phyloP scores from a whole-genome alignment of 2,113 vertebrate genomes.

The Caracal caracal region DNA sequence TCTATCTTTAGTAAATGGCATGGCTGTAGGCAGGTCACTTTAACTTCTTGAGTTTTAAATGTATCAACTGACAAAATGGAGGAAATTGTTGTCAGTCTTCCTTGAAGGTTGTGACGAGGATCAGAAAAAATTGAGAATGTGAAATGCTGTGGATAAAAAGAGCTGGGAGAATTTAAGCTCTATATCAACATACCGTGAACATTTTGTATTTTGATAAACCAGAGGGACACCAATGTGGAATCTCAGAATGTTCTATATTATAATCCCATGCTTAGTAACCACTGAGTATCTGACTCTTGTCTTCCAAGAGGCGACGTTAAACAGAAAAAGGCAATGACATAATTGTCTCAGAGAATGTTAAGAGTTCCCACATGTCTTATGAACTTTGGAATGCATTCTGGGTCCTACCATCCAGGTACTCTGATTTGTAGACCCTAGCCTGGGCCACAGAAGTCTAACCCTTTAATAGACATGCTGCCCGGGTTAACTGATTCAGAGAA shows the following conservation, averaged over 20 bases:
- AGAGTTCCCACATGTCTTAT: not conserved
- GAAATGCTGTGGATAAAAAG: not conserved
- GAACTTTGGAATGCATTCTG: not conserved
- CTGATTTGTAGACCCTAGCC: not conserved
- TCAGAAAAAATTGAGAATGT: not conserved
- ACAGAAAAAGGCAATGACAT: not conserved
- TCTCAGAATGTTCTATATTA: not conserved
- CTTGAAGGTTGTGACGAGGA: not conserved
- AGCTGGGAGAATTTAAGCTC: not conserved
- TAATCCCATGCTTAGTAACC: not conserved
- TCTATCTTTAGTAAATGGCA: not conserved
- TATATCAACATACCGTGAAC: not conserved
- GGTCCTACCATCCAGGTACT: not conserved
- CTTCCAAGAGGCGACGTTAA: not conserved
- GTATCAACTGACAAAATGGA: not conserved
- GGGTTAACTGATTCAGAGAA: not conserved
- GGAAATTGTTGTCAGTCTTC: not conserved
- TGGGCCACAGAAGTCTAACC: not conserved
- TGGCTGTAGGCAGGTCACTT: not conserved
- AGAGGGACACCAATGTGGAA: not conserved
- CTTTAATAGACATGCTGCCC: not conserved
- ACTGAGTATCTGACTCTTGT: not conserved
- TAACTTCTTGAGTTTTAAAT: not conserved
- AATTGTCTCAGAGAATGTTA: not conserved
- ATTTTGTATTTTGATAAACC: constrained; percentile 42